A percentile compares a stretch with the other conserved stretches of the same genome.
Evolutionary conservation across 1,140 invertebrate species (phyloP).

Genomic region (Bombus waltoni): DNA sequence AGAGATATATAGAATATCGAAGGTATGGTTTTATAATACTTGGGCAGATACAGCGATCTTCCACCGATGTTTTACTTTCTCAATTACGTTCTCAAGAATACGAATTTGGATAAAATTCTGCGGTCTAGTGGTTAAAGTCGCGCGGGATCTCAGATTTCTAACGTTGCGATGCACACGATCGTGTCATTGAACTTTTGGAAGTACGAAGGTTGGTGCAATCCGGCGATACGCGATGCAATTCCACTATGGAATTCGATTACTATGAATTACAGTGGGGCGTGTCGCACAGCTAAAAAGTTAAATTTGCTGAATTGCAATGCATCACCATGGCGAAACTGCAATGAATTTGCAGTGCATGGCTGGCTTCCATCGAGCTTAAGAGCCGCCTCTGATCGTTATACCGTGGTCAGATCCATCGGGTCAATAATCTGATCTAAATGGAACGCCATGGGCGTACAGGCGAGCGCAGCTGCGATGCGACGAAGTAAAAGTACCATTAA

Average conservation of each 20-base stretch:
- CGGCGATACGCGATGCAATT: not conserved
- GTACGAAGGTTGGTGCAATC: not conserved
- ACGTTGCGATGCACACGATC: not conserved
- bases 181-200: not conserved
- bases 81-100: too few species aligned
- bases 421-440: conserved; percentile 28
- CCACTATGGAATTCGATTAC: not conserved
- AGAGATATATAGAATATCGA: too few species aligned
- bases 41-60: too few species aligned
- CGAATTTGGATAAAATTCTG: too few species aligned
- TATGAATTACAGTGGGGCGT: not conserved
- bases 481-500: not conserved
- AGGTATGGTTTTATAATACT: too few species aligned
- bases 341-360: not conserved
- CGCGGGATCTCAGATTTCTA: too few species aligned
- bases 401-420: not conserved
- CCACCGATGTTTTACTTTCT: too few species aligned
- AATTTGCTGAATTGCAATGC: not conserved
- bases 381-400: not conserved
- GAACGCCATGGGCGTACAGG: conserved; percentile 1
- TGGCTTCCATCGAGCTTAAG: not conserved
- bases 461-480: not conserved
- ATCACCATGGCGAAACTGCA: not conserved
- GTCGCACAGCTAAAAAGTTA: not conserved
- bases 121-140: too few species aligned